These are phyloP conservation scores for Catocala sponsa DNA, from an alignment of 2,888 invertebrate species.

Conservation along the genomic window DNA sequence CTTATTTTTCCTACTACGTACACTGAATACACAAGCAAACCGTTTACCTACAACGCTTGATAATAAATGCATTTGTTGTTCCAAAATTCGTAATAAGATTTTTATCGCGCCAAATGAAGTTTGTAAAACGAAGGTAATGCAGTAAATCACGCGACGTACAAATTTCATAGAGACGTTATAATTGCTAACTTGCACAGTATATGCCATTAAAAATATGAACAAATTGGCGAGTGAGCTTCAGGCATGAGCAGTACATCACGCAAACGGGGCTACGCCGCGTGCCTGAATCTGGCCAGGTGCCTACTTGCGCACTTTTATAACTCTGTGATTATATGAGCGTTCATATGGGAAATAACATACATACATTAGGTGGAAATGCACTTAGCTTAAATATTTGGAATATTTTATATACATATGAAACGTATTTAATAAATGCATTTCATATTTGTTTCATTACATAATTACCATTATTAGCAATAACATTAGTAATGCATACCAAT, in stretches of 20 bases:
- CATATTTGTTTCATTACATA: constrained; percentile 12
- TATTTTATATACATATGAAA: constrained; percentile 25
- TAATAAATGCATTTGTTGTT: constrained; percentile 44
- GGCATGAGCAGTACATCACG: constrained; percentile 31
- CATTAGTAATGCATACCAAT: constrained; percentile 18
- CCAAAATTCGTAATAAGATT: constrained; percentile 32
- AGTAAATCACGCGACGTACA: constrained; percentile 36
- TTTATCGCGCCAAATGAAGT: constrained; percentile 35
- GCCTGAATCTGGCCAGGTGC: background rate
- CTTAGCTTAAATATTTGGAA: constrained; percentile 26
- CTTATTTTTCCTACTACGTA: constrained; percentile 41
- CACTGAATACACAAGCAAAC: constrained; percentile 41
- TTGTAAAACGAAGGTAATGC: constrained; percentile 20
- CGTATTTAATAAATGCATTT: constrained; percentile 1
- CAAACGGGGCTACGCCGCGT: constrained; percentile 7
- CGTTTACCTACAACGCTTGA: constrained; percentile 36
- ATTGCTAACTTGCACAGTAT: constrained; percentile 32
- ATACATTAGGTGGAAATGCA: constrained; percentile 29
- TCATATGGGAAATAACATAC: constrained; percentile 31
- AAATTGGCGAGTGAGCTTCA: constrained; percentile 32
- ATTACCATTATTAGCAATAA: constrained; percentile 21
- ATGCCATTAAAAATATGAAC: constrained; percentile 43
- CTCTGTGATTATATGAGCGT: constrained; percentile 18
- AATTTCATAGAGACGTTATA: constrained; percentile 27
- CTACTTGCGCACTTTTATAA: constrained; percentile 13